These are phyloP conservation scores for Heliothis subflexa DNA, from an alignment of 1,140 invertebrate genomes.

Conservation along the genomic window DNA sequence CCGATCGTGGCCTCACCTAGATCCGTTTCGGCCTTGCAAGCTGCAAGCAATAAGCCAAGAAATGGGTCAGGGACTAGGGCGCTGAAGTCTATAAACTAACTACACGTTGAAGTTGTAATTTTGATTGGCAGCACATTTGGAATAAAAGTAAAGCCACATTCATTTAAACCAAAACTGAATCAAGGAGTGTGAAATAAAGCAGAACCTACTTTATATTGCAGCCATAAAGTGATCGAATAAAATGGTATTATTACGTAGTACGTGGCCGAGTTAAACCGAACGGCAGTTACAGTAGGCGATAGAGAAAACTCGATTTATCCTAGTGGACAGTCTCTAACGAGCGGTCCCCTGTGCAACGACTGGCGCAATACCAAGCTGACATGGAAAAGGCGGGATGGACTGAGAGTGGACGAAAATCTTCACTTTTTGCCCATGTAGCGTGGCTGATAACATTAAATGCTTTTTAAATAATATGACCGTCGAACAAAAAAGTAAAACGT, in stretches of 20 bases:
- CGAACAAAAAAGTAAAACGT: background rate
- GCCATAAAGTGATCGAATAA: slow-evolving; percentile 15
- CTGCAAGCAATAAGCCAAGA: too few species aligned
- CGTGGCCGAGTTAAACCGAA: slow-evolving; percentile 52
- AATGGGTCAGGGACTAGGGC: too few species aligned
- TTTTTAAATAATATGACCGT: background rate
- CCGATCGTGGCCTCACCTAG: too few species aligned
- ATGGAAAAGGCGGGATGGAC: slow-evolving; percentile 72
- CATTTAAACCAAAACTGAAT: too few species aligned
- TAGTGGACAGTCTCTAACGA: slow-evolving; percentile 60
- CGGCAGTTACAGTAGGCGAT: slow-evolving; percentile 54
- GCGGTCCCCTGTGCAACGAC: slow-evolving; percentile 48
- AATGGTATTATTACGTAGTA: slow-evolving; percentile 42
- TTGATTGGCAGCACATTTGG: background rate
- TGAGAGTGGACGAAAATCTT: slow-evolving; percentile 53
- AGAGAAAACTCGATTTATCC: slow-evolving; percentile 61
- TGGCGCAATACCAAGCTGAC: slow-evolving; percentile 57
- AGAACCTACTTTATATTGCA: background rate
- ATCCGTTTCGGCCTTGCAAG: too few species aligned
- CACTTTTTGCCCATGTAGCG: slow-evolving; percentile 12
- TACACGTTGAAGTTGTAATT: too few species aligned
- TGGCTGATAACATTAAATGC: slow-evolving; percentile 28
- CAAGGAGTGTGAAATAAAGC: background rate
- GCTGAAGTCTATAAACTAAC: too few species aligned
- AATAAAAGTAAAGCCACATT: background rate